Conservation (phyloP, 2,797 vertebrate species). For the Schizopygopsis malacanthus region DNA sequence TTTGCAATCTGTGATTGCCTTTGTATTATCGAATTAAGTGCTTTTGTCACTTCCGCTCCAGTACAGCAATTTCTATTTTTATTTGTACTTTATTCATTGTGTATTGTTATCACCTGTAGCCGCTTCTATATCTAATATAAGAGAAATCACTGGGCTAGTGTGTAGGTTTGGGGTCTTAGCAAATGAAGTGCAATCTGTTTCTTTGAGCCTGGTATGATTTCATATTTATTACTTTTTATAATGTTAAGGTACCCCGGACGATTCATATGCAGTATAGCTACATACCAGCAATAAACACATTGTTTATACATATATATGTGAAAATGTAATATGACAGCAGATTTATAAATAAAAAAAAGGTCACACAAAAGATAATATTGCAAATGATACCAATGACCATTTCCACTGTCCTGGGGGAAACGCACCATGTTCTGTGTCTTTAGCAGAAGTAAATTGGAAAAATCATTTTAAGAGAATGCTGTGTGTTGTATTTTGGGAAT, state of each 20-base stretch:
- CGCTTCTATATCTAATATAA: slow-evolving; percentile 72
- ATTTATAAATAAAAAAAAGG: slow-evolving; percentile 61
- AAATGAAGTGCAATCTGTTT: slow-evolving; percentile 92
- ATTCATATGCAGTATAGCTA: slow-evolving; percentile 73
- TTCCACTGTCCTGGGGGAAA: slow-evolving; percentile 63
- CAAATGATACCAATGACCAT: slow-evolving; percentile 68
- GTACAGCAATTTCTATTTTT: slow-evolving; percentile 71
- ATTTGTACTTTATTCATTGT: slow-evolving; percentile 78
- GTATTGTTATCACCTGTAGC: slow-evolving; percentile 69
- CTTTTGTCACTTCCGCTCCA: slow-evolving; percentile 85
- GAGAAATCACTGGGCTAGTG: slow-evolving; percentile 74
- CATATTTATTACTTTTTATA: slow-evolving; percentile 80
- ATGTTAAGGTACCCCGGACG: slow-evolving; percentile 55
- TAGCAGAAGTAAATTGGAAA: slow-evolving; percentile 18
- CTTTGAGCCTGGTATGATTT: slow-evolving; percentile 84
- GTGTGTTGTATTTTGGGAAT: slow-evolving; percentile 41
- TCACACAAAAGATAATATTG: slow-evolving; percentile 20
- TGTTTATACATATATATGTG: slow-evolving; percentile 60
- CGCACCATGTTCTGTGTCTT: slow-evolving; percentile 26
- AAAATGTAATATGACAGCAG: slow-evolving; percentile 59
- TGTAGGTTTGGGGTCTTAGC: slow-evolving; percentile 78
- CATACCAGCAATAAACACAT: slow-evolving; percentile 75
- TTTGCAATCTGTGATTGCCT: slow-evolving; percentile 99
- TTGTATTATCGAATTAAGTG: slow-evolving; percentile 85
- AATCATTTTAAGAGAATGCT: slow-evolving; percentile 23